Percentiles rank a stretch among this genome's conserved stretches.
phyloP scores from a whole-genome alignment of 2,797 vertebrate genomes.

The Enteromius viviparus region DNA sequence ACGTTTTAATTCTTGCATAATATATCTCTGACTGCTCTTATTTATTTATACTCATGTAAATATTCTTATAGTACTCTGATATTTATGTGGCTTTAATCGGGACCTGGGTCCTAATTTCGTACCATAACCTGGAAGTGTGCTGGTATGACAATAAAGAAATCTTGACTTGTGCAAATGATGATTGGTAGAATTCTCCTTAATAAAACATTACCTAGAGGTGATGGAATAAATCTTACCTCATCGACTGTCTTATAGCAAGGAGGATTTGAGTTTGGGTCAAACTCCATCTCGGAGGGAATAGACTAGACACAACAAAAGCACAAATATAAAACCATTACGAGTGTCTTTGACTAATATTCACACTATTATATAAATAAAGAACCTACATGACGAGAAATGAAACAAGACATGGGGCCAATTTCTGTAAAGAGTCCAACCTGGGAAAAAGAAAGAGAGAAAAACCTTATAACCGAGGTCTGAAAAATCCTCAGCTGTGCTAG shows the following conservation, averaged over 20 bases:
- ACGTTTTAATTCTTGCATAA: too few relatives aligned
- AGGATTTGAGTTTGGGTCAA: slow-evolving; percentile 94
- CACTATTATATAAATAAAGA: neutral
- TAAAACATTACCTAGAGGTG: neutral
- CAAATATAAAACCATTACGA: neutral
- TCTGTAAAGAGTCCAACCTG: slow-evolving; percentile 95
- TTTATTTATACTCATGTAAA: too few relatives aligned
- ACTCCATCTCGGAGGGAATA: slow-evolving; percentile 95
- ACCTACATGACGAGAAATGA: slow-evolving; percentile 91
- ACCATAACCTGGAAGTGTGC: too few relatives aligned
- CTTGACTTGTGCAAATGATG: neutral
- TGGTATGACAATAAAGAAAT: too few relatives aligned
- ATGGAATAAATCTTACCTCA: slow-evolving; percentile 78
- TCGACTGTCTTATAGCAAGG: slow-evolving; percentile 94
- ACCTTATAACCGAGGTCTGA: neutral
- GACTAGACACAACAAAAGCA: slow-evolving; percentile 76
- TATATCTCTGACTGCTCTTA: too few relatives aligned
- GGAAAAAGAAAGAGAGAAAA: neutral
- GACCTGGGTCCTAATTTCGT: too few relatives aligned
- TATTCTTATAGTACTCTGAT: too few relatives aligned
- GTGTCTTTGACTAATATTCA: neutral
- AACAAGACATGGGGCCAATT: slow-evolving; percentile 96
- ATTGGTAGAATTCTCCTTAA: too few relatives aligned
- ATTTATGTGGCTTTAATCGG: too few relatives aligned
- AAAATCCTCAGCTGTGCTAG: neutral